phyloP scores from a whole-genome alignment of 2,888 invertebrate genomes.

The Tetragonisca angustula region DNA sequence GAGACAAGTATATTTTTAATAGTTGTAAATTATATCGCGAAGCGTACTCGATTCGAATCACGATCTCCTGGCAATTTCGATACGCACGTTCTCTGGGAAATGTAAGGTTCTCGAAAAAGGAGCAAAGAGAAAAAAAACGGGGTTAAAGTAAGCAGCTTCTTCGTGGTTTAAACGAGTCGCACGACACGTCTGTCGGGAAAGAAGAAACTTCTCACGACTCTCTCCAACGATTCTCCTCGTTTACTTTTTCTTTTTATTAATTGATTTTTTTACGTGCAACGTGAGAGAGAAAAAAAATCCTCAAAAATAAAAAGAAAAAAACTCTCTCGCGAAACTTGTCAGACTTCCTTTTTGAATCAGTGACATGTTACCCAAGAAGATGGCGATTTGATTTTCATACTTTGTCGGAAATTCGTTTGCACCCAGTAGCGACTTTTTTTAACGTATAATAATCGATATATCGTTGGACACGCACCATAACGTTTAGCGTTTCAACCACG shows the following conservation, averaged over 20 bases:
- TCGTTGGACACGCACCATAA: constrained; percentile 55
- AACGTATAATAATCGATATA: constrained; percentile 51
- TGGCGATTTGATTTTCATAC: constrained; percentile 48
- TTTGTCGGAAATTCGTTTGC: constrained; percentile 50
- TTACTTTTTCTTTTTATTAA: background rate
- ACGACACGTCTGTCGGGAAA: background rate
- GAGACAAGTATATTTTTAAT: too few species aligned
- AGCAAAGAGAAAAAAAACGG: too few species aligned
- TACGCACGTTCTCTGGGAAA: too few species aligned
- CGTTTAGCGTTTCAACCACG: constrained; percentile 31
- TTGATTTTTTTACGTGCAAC: background rate
- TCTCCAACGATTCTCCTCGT: background rate
- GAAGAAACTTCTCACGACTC: background rate
- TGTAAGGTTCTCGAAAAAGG: too few species aligned
- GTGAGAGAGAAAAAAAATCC: too few species aligned
- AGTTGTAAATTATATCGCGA: too few species aligned
- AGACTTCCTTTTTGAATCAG: background rate
- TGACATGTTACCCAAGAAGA: constrained; percentile 57
- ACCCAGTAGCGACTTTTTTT: constrained; percentile 50
- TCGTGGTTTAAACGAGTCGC: background rate
- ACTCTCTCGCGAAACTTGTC: too few species aligned
- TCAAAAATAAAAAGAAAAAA: too few species aligned
- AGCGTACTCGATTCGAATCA: too few species aligned
- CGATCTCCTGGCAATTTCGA: too few species aligned
- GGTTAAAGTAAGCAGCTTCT: background rate